Evolutionary conservation across 2,113 vertebrate genomes (phyloP).

Genomic region (Dissostichus mawsoni): DNA sequence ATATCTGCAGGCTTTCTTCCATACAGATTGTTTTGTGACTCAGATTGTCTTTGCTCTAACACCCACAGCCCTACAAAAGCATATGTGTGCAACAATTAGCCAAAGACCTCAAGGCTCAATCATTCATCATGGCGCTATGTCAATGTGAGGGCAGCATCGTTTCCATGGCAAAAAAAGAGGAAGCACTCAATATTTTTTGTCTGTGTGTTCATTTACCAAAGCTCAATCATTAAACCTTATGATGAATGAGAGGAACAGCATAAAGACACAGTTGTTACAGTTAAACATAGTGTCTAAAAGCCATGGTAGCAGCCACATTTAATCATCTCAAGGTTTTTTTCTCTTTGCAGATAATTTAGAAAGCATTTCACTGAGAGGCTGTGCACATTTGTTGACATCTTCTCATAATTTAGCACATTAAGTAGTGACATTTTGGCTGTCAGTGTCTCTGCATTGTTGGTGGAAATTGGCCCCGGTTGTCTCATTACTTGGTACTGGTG

Average conservation of each 20-base stretch:
- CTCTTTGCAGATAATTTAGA: neutral
- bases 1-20: constrained; percentile 33
- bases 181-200: neutral
- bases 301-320: too few relatives aligned
- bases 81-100: constrained; percentile 53
- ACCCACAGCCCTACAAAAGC: constrained; percentile 27
- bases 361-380: neutral
- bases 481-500: neutral
- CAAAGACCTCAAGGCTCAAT: constrained; percentile 56
- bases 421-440: constrained; percentile 3
- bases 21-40: constrained; percentile 33
- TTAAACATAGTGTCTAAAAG: neutral
- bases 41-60: constrained; percentile 36
- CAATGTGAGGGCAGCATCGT: neutral
- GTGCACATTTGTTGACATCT: neutral
- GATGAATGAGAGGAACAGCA: neutral
- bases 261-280: neutral
- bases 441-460: neutral
- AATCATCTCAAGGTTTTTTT: neutral
- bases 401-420: neutral
- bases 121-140: constrained; percentile 37
- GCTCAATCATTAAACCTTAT: constrained; percentile 6
- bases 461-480: neutral
- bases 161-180: constrained; percentile 15
- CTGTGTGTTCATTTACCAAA: neutral